These are phyloP conservation scores for Nycteola revayana DNA, from an alignment of 2,888 invertebrate genomes.

Conservation along the genomic window DNA sequence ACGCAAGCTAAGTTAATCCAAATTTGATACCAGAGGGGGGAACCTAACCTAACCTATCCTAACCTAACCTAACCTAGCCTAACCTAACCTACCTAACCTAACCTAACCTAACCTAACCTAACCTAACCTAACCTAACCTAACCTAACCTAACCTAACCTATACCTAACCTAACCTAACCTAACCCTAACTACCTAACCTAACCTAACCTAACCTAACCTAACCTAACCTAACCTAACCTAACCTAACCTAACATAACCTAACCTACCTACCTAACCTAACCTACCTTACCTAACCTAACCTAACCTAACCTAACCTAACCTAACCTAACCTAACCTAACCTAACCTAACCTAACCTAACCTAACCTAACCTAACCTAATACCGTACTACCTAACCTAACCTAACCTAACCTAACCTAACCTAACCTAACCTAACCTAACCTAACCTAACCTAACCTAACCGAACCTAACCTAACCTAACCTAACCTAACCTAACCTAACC, in stretches of 20 bases:
- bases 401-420: conserved; percentile 22
- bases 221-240: conserved; percentile 13
- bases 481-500: conserved; percentile 22
- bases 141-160: conserved; percentile 22
- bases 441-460: conserved; percentile 21
- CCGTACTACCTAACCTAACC: conserved; percentile 20
- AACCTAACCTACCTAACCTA: conserved; percentile 22
- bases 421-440: conserved; percentile 22
- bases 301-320: conserved; percentile 12
- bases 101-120: conserved; percentile 12
- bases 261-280: conserved; percentile 12
- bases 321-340: conserved; percentile 16
- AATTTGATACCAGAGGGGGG: too few species aligned
- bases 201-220: conserved; percentile 18
- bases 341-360: conserved; percentile 16
- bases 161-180: conserved; percentile 14
- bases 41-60: conserved; percentile 21
- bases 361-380: conserved; percentile 18
- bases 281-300: conserved; percentile 6
- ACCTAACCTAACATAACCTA: conserved; percentile 5
- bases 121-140: conserved; percentile 16
- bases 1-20: too few species aligned
- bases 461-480: conserved; percentile 25
- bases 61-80: conserved; percentile 19
- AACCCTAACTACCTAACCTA: conserved; percentile 13